A percentile compares a stretch with the other conserved stretches of the same genome.
Evolutionary conservation across 2,888 invertebrate genomes (phyloP).

Genomic region (Pandemis corylana): DNA sequence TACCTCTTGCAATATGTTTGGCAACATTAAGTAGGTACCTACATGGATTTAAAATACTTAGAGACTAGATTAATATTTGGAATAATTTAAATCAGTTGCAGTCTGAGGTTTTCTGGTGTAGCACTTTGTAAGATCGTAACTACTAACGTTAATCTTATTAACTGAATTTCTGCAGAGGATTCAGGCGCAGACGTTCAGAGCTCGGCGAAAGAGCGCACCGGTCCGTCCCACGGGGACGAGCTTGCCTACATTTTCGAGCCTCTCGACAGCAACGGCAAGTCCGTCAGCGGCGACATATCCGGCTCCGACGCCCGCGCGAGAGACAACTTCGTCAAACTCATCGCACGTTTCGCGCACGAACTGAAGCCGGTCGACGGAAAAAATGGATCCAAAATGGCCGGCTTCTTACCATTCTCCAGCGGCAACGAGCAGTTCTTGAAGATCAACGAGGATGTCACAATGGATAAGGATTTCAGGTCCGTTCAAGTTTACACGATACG

Average conservation of each 20-base stretch:
- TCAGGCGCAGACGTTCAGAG: slow-evolving; percentile 47
- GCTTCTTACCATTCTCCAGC: slow-evolving; percentile 59
- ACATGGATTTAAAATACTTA: no score
- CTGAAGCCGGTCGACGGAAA: slow-evolving; percentile 52
- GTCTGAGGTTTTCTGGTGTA: no score
- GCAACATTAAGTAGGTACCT: no score
- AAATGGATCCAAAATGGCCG: slow-evolving; percentile 51
- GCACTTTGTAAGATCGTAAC: no score
- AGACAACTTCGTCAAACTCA: slow-evolving; percentile 87
- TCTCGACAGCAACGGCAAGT: slow-evolving; percentile 85
- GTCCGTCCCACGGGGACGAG: slow-evolving; percentile 89
- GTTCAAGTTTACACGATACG: slow-evolving; percentile 13
- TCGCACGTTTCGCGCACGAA: slow-evolving; percentile 87
- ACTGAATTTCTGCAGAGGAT: slow-evolving; percentile 32
- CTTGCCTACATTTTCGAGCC: slow-evolving; percentile 89
- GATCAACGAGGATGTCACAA: slow-evolving; percentile 61
- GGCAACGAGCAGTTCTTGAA: slow-evolving; percentile 69
- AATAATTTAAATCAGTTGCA: no score
- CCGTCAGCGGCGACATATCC: slow-evolving; percentile 70
- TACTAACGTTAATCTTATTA: no score
- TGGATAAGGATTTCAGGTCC: slow-evolving; percentile 74
- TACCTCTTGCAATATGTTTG: no score
- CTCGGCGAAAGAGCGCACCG: slow-evolving; percentile 55
- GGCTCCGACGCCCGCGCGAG: slow-evolving; percentile 87
- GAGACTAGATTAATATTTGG: no score